Conservation (phyloP, 2,113 vertebrate species). For the Butorides virescens region DNA sequence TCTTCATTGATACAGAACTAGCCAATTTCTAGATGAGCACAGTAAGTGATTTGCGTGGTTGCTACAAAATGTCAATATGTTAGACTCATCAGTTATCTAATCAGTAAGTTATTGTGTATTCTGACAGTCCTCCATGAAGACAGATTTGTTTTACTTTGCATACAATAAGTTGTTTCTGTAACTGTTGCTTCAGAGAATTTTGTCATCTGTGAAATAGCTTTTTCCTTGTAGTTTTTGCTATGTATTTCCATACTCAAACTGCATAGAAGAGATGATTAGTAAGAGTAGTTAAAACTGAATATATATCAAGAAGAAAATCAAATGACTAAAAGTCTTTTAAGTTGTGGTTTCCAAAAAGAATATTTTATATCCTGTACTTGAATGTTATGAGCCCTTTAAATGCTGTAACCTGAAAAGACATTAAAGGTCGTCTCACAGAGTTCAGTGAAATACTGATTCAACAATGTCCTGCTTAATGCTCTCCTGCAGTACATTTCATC, state of each 20-base stretch:
- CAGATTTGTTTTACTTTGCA: conserved; percentile 52
- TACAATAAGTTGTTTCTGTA: conserved; percentile 43
- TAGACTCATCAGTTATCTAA: conserved; percentile 6
- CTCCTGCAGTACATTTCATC: neutral
- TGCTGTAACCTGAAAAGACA: neutral
- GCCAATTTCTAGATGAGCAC: neutral
- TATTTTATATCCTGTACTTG: neutral
- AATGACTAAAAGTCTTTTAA: neutral
- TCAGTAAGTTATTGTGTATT: conserved; percentile 23
- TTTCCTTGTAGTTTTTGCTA: conserved; percentile 18
- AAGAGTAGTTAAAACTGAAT: neutral
- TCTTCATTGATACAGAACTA: conserved; percentile 15
- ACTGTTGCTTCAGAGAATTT: conserved; percentile 10
- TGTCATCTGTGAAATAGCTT: conserved; percentile 41
- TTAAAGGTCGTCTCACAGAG: neutral
- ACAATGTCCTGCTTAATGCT: neutral
- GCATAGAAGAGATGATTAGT: neutral
- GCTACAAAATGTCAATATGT: conserved; percentile 26
- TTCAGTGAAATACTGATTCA: neutral
- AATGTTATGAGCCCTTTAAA: neutral
- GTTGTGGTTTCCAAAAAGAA: neutral
- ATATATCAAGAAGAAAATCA: neutral
- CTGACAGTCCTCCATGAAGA: conserved; percentile 21
- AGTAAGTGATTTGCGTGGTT: conserved; percentile 34
- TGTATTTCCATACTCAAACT: neutral